These are phyloP conservation scores for Ramphastos sulfuratus DNA, from an alignment of 2,113 vertebrate species.

Conservation along the genomic window DNA sequence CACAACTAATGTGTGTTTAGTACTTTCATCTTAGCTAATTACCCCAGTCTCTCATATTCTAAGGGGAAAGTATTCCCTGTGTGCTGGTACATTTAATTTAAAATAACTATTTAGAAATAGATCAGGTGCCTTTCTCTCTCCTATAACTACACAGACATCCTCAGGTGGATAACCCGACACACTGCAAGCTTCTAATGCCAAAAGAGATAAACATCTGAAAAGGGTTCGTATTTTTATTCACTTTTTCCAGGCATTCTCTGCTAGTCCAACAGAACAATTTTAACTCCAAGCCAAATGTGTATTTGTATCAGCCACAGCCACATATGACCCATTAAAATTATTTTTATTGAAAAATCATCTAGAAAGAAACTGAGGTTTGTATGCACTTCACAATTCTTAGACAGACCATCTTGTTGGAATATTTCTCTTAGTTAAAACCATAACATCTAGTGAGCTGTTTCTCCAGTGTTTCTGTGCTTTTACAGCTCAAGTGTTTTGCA, in stretches of 20 bases:
- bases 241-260: not conserved
- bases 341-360: not conserved
- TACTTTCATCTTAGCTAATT: not conserved
- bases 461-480: not conserved
- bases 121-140: not conserved
- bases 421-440: not conserved
- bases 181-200: not conserved
- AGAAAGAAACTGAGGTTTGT: not conserved
- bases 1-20: not conserved
- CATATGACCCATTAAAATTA: not conserved
- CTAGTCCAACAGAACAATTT: not conserved
- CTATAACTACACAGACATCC: not conserved
- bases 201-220: accelerated
- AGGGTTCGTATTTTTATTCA: not conserved
- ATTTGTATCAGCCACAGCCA: not conserved
- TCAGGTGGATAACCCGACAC: not conserved
- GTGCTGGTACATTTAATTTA: not conserved
- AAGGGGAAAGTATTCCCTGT: not conserved
- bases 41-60: not conserved
- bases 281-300: not conserved
- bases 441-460: not conserved
- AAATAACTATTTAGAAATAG: not conserved
- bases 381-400: not conserved
- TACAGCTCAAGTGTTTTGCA: not conserved
- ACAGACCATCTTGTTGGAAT: not conserved